Conservation (phyloP, 1,140 invertebrate genomes). For the Zaprionus taronus region DNA sequence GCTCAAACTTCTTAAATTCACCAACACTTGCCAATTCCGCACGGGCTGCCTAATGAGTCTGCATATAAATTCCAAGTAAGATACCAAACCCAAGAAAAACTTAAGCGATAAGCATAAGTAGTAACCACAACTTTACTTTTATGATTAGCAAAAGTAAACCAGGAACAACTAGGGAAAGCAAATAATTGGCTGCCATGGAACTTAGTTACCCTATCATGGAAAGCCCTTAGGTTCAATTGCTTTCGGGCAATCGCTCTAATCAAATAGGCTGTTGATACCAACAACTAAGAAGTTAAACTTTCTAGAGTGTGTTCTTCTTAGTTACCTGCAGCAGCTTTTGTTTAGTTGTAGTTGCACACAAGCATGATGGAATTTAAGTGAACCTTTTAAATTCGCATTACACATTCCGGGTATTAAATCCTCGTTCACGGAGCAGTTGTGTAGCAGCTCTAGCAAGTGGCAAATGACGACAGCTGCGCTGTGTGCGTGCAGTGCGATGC, state of each 20-base stretch:
- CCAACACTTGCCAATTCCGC: background rate
- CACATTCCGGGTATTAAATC: conserved; percentile 24
- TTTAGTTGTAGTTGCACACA: too few relatives aligned
- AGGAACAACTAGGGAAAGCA: background rate
- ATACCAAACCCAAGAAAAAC: conserved; percentile 1
- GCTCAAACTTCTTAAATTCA: background rate
- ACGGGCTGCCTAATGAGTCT: conserved; percentile 1
- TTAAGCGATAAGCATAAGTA: background rate
- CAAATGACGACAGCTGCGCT: conserved; percentile 45
- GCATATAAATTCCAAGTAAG: background rate
- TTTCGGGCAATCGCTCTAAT: background rate
- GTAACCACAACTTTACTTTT: background rate
- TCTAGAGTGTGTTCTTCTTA: too few relatives aligned
- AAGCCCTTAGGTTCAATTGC: background rate
- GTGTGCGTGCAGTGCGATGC: background rate
- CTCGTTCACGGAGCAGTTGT: conserved; percentile 25
- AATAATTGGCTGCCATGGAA: background rate
- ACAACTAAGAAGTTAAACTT: too few relatives aligned
- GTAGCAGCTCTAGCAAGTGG: conserved; percentile 21
- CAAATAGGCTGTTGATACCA: background rate
- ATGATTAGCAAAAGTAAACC: background rate
- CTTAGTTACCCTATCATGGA: background rate
- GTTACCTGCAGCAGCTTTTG: background rate
- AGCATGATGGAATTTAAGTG: background rate
- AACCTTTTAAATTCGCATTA: conserved; percentile 58